Conservation (phyloP, 2,113 vertebrate genomes). For the Petrocephalus zakoni region DNA sequence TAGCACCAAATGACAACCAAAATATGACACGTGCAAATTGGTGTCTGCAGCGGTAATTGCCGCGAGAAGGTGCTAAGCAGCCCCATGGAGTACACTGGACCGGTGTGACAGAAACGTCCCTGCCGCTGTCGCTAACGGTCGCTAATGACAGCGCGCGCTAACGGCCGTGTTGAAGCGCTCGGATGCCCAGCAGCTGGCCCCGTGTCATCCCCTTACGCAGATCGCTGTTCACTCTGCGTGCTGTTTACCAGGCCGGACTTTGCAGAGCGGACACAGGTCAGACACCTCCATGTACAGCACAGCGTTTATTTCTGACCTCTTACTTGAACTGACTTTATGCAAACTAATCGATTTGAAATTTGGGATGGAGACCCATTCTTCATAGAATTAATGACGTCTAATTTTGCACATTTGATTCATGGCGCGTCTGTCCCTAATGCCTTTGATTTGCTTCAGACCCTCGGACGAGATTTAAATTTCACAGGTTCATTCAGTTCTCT, state of each 20-base stretch:
- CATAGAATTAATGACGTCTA: neutral
- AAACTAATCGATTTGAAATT: neutral
- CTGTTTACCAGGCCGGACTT: neutral
- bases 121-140: neutral
- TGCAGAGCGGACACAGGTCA: neutral
- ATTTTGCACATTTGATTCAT: slow-evolving; percentile 1
- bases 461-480: neutral
- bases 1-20: neutral
- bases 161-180: neutral
- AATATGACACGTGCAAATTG: neutral
- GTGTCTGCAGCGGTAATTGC: neutral
- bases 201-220: neutral
- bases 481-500: neutral
- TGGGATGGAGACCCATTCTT: neutral
- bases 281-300: neutral
- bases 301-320: neutral
- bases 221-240: neutral
- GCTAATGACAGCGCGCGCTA: neutral
- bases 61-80: neutral
- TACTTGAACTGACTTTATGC: neutral
- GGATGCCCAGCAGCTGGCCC: neutral
- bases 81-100: neutral
- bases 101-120: neutral
- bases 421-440: neutral
- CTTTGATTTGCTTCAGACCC: neutral